These are phyloP conservation scores for Phainopepla nitens DNA, from an alignment of 2,113 vertebrate genomes.

Conservation along the genomic window DNA sequence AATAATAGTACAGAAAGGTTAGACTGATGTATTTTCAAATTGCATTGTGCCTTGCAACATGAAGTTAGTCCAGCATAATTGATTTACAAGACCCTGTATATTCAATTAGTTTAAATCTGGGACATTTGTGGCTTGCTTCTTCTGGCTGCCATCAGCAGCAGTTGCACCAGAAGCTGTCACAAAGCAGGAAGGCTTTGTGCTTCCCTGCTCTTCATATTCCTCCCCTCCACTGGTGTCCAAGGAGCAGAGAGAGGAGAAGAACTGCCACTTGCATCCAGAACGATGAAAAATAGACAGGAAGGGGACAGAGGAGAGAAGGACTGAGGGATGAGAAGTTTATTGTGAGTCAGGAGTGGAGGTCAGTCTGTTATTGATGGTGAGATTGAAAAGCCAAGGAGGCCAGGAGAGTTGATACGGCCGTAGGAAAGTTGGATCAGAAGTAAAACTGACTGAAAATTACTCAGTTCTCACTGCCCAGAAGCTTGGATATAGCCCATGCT, in stretches of 20 bases:
- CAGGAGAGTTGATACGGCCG: fast-evolving
- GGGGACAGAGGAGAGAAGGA: not conserved
- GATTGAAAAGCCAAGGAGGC: not conserved
- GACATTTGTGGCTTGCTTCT: not conserved
- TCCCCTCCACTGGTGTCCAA: not conserved
- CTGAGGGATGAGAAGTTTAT: not conserved
- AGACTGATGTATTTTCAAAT: not conserved
- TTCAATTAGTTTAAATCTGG: not conserved
- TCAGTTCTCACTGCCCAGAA: not conserved
- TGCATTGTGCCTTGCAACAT: not conserved
- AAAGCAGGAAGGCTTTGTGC: fast-evolving
- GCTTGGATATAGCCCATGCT: not conserved
- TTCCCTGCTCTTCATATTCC: not conserved
- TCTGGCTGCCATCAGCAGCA: not conserved
- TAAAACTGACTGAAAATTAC: not conserved
- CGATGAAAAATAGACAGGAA: not conserved
- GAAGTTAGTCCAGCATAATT: not conserved
- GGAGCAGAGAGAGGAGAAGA: not conserved
- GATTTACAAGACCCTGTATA: not conserved
- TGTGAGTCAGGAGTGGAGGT: not conserved
- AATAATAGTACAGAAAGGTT: not conserved
- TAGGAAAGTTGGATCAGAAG: not conserved
- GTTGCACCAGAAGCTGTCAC: not conserved
- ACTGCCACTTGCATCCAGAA: fast-evolving
- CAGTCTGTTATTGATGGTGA: not conserved